Evolutionary conservation across 2,888 invertebrate genomes (phyloP).

Genomic region (Pheosia gnoma): DNA sequence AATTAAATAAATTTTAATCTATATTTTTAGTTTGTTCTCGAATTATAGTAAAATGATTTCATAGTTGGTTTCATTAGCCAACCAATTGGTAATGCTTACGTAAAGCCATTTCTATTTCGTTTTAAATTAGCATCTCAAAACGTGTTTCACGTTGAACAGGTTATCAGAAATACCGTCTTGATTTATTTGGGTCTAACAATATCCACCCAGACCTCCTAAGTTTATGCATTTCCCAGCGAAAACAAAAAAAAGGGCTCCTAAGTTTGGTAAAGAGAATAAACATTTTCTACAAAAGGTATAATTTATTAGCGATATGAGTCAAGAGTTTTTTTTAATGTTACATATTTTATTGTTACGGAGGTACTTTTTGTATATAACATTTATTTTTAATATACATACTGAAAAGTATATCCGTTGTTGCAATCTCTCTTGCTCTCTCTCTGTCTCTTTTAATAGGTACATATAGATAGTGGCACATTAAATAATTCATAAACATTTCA

Average conservation of each 20-base stretch:
- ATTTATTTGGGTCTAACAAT: neutral
- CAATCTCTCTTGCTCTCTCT: neutral
- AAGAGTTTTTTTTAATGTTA: too few relatives aligned
- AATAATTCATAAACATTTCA: slow-evolving; percentile 23
- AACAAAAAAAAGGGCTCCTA: too few relatives aligned
- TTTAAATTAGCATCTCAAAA: slow-evolving; percentile 22
- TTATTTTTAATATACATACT: too few relatives aligned
- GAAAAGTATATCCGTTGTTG: too few relatives aligned
- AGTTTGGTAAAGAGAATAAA: neutral
- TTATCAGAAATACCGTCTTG: neutral
- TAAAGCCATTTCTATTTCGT: slow-evolving; percentile 33
- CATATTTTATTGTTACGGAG: too few relatives aligned
- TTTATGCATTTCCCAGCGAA: too few relatives aligned
- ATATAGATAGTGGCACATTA: neutral
- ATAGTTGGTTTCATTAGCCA: neutral
- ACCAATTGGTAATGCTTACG: slow-evolving; percentile 28
- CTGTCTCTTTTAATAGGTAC: too few relatives aligned
- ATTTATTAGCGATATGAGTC: too few relatives aligned
- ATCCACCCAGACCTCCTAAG: neutral
- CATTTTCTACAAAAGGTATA: too few relatives aligned
- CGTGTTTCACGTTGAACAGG: neutral
- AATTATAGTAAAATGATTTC: neutral
- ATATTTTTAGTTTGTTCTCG: neutral
- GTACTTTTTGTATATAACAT: too few relatives aligned
- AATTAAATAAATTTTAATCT: too few relatives aligned